Percentiles rank a stretch among this genome's conserved stretches.
Conservation (phyloP, 2,797 vertebrate species). For the Cynodonichthys magdalenae region DNA sequence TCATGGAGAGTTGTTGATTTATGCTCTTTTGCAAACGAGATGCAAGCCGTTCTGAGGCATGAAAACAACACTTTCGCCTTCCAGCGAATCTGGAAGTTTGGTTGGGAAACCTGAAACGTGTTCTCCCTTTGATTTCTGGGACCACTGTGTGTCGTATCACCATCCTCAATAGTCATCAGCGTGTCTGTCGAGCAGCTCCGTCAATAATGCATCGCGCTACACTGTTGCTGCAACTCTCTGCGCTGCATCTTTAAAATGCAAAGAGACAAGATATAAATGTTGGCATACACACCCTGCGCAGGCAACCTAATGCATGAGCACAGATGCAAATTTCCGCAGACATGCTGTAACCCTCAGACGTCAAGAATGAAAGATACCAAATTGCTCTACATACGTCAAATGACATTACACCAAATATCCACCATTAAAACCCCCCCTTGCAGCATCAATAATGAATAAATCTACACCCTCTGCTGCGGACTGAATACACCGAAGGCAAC, state of each 20-base stretch:
- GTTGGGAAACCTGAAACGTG: slow-evolving; percentile 16
- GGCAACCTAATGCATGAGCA: slow-evolving; percentile 16
- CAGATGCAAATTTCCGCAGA: slow-evolving; percentile 41
- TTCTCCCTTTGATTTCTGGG: slow-evolving; percentile 29
- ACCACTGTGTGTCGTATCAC: slow-evolving; percentile 22
- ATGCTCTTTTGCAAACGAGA: slow-evolving; percentile 31
- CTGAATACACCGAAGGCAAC: slow-evolving; percentile 19
- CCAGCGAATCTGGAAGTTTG: slow-evolving; percentile 23
- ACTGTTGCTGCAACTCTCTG: slow-evolving; percentile 10
- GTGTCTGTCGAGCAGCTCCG: slow-evolving; percentile 20
- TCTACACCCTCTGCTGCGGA: slow-evolving; percentile 30
- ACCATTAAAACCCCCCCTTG: slow-evolving; percentile 35
- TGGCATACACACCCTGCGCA: background rate
- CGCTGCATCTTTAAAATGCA: slow-evolving; percentile 24
- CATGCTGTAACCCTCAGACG: slow-evolving; percentile 33
- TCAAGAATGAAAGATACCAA: slow-evolving; percentile 46
- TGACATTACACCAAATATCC: slow-evolving; percentile 40
- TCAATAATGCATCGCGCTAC: slow-evolving; percentile 22
- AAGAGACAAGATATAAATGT: slow-evolving; percentile 26
- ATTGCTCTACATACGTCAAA: slow-evolving; percentile 54
- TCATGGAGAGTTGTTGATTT: slow-evolving; percentile 46
- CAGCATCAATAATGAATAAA: slow-evolving; percentile 65
- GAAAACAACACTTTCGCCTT: slow-evolving; percentile 14
- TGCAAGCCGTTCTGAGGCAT: slow-evolving; percentile 25
- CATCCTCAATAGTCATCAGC: slow-evolving; percentile 42